Conservation (phyloP, 2,113 vertebrate species). For the Misgurnus mizolepis region DNA sequence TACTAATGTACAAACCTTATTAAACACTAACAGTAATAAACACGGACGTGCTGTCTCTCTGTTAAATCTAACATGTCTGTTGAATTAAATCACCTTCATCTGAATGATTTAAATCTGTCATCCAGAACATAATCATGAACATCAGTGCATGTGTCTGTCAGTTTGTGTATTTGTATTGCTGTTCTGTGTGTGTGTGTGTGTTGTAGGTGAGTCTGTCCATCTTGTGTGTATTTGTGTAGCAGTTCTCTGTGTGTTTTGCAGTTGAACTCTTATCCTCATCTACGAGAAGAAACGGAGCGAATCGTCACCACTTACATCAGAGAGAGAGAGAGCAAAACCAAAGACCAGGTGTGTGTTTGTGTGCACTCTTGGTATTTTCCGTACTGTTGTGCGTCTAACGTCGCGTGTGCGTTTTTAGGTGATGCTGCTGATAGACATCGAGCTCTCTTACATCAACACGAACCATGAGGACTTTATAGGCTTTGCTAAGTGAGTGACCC, state of each 20-base stretch:
- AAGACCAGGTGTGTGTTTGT: slow-evolving; percentile 84
- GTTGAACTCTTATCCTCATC: slow-evolving; percentile 87
- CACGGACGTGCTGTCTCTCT: background rate
- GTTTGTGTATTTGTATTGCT: slow-evolving; percentile 16
- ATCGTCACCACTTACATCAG: slow-evolving; percentile 93
- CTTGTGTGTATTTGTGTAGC: background rate
- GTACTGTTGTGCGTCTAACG: background rate
- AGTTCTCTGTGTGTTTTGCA: slow-evolving; percentile 53
- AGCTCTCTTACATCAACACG: slow-evolving; percentile 98
- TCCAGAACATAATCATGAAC: no score
- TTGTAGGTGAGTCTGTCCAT: background rate
- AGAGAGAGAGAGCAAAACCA: slow-evolving; percentile 90
- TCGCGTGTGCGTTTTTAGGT: slow-evolving; percentile 72
- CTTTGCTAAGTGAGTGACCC: slow-evolving; percentile 88
- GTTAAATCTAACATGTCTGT: no score
- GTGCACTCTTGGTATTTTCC: background rate
- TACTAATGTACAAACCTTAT: background rate
- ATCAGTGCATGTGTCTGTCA: slow-evolving; percentile 6
- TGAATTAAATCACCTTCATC: no score
- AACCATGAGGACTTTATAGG: slow-evolving; percentile 99
- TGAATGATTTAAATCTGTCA: no score
- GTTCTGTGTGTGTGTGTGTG: slow-evolving; percentile 45
- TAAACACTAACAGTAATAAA: background rate
- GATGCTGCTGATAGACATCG: slow-evolving; percentile 93
- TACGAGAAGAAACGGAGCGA: slow-evolving; percentile 92